Base-by-base conservation (phyloP, 1,140 invertebrate genomes). In the Drosophila varians region DNA sequence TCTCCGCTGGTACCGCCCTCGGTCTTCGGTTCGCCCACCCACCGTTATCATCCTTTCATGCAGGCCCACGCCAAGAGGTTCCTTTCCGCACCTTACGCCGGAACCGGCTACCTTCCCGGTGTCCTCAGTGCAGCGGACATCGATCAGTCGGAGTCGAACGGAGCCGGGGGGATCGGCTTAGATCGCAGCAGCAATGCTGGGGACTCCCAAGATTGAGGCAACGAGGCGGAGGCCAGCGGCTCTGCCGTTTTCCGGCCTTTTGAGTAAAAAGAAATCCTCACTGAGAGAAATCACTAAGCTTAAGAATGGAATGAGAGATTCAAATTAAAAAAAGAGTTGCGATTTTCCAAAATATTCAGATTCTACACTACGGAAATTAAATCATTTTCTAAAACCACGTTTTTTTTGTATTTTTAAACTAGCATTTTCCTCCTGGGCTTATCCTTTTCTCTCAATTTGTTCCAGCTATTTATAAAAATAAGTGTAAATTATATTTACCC, bases 41-140 rank as follows among this genome's bases (percentile, higher is more conserved):
- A 79, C 62, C 89, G 91, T 31, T 90, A 89, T 73, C 84, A 91
- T 56, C 89, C 89, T 28, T 91, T 83, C 64, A 91, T 89, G 90
- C 91, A 89, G 92, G 92, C 93, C 34, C 92, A 93, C 19, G 93
- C 94, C 6, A 92, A 94, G 72, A 93, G 96, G 52, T 96, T 96
- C 84, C 92, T 96, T 0, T 94, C 95, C 0, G 95, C 95, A 0
- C 95, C 95, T 0, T 96, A 96, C 82, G 94, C 94, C 21, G 95
- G 95, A 2, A 96, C 96, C 0, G 95, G 95, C 0, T 96, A 96
- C 86, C 90, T 96, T 49, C 95, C 96, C 0, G 96, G 95, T 0
- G 95, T 96, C 1, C 95, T 96, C 46, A 86, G 72, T 54, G 92
- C 95, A 61, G 95, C 95, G 9, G 88, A 90, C 19, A 69, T 86